Percentiles rank a stretch among this genome's conserved stretches.
phyloP scores from a whole-genome alignment of 35 echinoderm and acorn worm genomes.

The Lytechinus variegatus region DNA sequence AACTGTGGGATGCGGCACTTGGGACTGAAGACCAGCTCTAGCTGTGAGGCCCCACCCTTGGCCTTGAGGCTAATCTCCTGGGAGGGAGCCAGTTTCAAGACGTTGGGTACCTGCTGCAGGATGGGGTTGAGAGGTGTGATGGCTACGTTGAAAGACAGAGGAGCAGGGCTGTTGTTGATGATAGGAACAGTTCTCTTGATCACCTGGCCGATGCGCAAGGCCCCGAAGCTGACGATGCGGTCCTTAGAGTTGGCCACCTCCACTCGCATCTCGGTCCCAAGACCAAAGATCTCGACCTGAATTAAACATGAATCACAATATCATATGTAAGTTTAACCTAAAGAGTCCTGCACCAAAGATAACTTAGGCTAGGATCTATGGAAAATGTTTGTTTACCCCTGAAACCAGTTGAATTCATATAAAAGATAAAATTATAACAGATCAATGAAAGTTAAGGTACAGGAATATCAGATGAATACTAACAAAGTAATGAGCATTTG shows the following conservation, averaged over 20 bases:
- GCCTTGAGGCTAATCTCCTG: constrained; percentile 83
- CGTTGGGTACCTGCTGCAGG: constrained; percentile 85
- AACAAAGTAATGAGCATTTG: too few relatives aligned
- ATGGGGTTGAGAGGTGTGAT: constrained; percentile 85
- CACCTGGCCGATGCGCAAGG: constrained; percentile 79
- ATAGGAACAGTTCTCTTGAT: constrained; percentile 83
- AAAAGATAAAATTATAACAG: too few relatives aligned
- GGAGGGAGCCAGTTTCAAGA: constrained; percentile 75
- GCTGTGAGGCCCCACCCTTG: constrained; percentile 74
- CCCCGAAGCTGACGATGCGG: constrained; percentile 86
- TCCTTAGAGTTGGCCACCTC: constrained; percentile 95
- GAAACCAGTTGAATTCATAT: too few relatives aligned
- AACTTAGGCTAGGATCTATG: too few relatives aligned
- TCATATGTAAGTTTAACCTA: too few relatives aligned
- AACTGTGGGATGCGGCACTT: constrained; percentile 97
- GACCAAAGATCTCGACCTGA: constrained; percentile 79
- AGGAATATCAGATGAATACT: too few relatives aligned
- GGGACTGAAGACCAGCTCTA: constrained; percentile 87
- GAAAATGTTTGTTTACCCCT: too few relatives aligned
- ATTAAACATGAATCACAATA: too few relatives aligned
- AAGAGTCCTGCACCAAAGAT: too few relatives aligned
- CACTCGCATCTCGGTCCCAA: constrained; percentile 91
- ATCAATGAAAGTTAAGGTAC: too few relatives aligned
- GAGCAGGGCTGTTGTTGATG: constrained; percentile 90
- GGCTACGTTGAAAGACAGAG: constrained; percentile 87